Conservation (phyloP, 2,888 invertebrate species). For the Yponomeuta plumbellus region DNA sequence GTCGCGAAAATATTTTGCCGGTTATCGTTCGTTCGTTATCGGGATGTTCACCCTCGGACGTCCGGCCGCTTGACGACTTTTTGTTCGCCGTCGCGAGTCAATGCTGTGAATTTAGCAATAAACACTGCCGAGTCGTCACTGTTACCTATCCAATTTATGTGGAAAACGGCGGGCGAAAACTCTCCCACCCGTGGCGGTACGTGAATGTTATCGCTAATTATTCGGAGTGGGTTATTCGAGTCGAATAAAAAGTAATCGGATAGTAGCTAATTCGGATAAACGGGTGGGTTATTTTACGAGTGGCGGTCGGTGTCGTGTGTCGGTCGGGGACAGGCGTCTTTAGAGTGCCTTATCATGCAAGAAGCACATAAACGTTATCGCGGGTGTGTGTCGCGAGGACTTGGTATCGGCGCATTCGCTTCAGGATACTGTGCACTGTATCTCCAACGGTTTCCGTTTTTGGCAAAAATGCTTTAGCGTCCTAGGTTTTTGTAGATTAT, state of each 20-base stretch:
- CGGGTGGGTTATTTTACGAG: constrained; percentile 56
- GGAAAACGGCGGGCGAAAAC: constrained; percentile 38
- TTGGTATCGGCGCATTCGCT: constrained; percentile 41
- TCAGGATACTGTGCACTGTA: constrained; percentile 35
- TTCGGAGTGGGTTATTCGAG: constrained; percentile 50
- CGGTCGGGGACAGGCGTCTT: constrained; percentile 36
- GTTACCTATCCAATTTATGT: constrained; percentile 56
- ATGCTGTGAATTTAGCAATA: constrained; percentile 74
- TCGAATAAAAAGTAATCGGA: constrained; percentile 59
- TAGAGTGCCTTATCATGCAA: constrained; percentile 60
- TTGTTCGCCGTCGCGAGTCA: constrained; percentile 53
- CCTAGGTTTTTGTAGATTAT: neutral
- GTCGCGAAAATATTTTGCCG: constrained; percentile 68
- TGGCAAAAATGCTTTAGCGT: neutral
- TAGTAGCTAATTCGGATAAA: constrained; percentile 54
- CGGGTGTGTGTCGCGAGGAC: constrained; percentile 44
- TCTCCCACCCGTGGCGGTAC: constrained; percentile 26
- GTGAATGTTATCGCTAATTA: constrained; percentile 54
- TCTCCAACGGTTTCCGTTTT: constrained; percentile 7
- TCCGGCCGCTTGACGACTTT: constrained; percentile 47
- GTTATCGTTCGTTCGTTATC: constrained; percentile 34
- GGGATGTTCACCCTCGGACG: constrained; percentile 56
- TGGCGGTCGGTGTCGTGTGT: constrained; percentile 45
- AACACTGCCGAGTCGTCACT: constrained; percentile 46
- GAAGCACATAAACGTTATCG: constrained; percentile 53